Base-by-base conservation (phyloP, 2,797 vertebrate genomes). In the Pantherophis vulpinus region DNA sequence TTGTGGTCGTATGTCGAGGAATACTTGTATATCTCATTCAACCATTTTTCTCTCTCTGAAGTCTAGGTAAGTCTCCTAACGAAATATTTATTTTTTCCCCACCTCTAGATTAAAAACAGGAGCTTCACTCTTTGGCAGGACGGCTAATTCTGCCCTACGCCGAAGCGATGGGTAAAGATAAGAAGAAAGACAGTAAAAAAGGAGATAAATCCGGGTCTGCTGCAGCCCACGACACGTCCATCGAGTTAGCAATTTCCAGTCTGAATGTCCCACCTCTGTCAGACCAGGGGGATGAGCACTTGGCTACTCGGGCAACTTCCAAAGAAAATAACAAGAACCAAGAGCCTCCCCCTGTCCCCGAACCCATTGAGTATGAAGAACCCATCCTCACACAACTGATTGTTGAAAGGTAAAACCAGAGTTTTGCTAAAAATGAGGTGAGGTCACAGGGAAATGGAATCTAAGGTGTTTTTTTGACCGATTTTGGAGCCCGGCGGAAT, bases 331-430 rank as follows among this genome's bases (percentile, higher is more conserved):
- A 86, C 13, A 54, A 66, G 63, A 13, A 0, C 0, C 14, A 0
- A 0, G 14, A 93, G 0, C 29, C 89, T 0, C 90, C 90, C 54
- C 92, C 88, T 1, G 37, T 5, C 6, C 89, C 79, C 0, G 95
- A 95, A 0, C 4, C 91, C 87, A 89, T 93, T 2, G 56, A 54
- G 0, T 92, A 94, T 0, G 92, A 98, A 83, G 97, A 98, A 2
- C 96, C 96, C 11, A 0, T 96, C 54, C 97, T 98, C 60, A 91
- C 97, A 25, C 95, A 94, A n/a, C 92, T 98, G 79, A 96, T 98
- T 32, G 94, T 98, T 1, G 96, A 97, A 95, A 98, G 98, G 99
- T 99, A 95, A 56, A n/a, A 18, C 5, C 1, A 13, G 87, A 88
- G 61, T 25, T 27, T 54, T 89, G 13, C 18, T 25, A 42, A 92